These are phyloP conservation scores for Metopolophium dirhodum DNA, from an alignment of 1,140 invertebrate species.

Conservation along the genomic window DNA sequence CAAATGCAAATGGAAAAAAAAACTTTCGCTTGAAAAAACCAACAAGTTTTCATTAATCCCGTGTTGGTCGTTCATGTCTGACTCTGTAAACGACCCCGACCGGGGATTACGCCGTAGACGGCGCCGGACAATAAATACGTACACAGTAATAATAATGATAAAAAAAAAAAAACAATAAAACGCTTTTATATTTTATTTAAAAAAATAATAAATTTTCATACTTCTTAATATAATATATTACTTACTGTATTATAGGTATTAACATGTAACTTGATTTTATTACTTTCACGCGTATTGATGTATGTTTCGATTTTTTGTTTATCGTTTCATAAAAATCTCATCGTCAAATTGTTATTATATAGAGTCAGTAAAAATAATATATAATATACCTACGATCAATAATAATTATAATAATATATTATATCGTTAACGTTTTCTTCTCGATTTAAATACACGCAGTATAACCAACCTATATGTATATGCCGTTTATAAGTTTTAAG, in stretches of 20 bases:
- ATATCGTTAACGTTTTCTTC: background rate
- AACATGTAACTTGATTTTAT: background rate
- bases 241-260: no score
- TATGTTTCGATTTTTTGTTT: background rate
- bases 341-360: background rate
- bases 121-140: background rate
- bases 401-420: background rate
- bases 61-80: conserved; percentile 38
- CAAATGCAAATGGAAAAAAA: conserved; percentile 12
- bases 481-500: background rate
- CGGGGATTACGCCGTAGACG: conserved; percentile 34
- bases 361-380: background rate
- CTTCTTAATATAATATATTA: background rate
- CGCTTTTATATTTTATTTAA: background rate
- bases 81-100: conserved; percentile 33
- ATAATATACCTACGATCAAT: background rate
- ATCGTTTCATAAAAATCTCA: background rate
- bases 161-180: background rate
- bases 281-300: background rate
- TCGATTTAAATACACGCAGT: background rate
- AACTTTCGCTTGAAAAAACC: conserved; percentile 41
- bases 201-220: background rate
- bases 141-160: background rate
- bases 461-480: background rate
- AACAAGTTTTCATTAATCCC: conserved; percentile 56